Conservation (phyloP, 2,113 vertebrate species). For the Haemorhous mexicanus region DNA sequence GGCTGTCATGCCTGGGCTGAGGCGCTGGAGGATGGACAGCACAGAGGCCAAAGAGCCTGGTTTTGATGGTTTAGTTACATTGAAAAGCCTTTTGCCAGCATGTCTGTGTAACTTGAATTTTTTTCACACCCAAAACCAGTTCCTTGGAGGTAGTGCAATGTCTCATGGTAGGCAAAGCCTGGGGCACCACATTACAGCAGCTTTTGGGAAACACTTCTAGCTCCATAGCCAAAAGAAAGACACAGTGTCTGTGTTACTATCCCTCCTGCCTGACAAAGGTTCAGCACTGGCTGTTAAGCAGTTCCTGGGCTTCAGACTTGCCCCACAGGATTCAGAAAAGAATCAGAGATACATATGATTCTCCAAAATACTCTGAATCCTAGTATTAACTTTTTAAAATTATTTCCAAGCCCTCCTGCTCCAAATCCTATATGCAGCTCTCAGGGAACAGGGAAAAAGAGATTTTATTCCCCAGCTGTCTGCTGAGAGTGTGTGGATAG, state of each 20-base stretch:
- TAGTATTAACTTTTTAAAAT: background rate
- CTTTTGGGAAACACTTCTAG: background rate
- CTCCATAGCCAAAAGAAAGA: background rate
- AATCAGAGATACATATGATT: background rate
- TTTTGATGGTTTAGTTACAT: background rate
- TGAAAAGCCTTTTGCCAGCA: background rate
- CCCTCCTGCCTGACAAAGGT: background rate
- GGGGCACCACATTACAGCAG: background rate
- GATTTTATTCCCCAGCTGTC: background rate
- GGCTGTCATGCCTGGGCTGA: background rate
- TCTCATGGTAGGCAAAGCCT: background rate
- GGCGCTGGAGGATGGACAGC: background rate
- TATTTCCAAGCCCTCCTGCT: background rate
- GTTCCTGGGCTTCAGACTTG: background rate
- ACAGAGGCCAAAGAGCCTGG: background rate
- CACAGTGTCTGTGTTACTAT: background rate
- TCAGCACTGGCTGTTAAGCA: background rate
- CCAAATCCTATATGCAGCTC: background rate
- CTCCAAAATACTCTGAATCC: background rate
- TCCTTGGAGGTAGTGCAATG: background rate
- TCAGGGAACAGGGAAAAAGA: background rate
- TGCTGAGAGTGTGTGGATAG: background rate
- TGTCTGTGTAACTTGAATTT: background rate
- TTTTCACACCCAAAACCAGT: background rate
- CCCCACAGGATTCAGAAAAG: background rate